phyloP scores from a whole-genome alignment of 2,113 vertebrate genomes.

The Sinocyclocheilus rhinocerous region DNA sequence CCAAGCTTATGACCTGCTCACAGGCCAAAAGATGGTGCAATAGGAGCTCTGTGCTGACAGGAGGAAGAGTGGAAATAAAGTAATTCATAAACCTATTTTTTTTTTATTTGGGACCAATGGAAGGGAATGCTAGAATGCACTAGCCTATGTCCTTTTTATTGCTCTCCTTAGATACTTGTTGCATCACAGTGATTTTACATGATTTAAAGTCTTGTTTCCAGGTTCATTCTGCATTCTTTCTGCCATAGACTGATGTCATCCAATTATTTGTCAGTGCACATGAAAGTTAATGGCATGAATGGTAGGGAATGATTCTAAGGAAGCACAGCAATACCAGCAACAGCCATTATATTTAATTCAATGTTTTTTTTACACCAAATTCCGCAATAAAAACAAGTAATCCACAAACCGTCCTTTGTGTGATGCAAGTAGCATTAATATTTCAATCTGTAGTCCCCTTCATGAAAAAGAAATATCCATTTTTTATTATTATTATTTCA shows the following conservation, averaged over 20 bases:
- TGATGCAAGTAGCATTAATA: background rate
- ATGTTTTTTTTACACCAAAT: background rate
- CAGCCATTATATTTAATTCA: slow-evolving; percentile 8
- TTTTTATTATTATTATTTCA: background rate
- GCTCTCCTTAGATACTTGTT: background rate
- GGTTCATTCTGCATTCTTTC: background rate
- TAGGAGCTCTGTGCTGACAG: slow-evolving; percentile 4
- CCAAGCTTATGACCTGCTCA: background rate
- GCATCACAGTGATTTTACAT: slow-evolving; percentile 4
- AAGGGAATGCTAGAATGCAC: background rate
- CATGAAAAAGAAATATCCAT: background rate
- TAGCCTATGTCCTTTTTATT: background rate
- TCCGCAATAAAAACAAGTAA: background rate
- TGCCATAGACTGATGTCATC: background rate
- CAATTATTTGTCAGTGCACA: background rate
- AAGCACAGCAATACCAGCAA: background rate
- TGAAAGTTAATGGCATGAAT: background rate
- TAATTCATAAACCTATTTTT: background rate
- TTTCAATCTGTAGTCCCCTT: background rate
- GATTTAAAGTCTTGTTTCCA: background rate
- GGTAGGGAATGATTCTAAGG: background rate
- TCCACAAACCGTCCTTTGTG: background rate
- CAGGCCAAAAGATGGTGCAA: slow-evolving; percentile 4
- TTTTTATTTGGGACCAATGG: background rate
- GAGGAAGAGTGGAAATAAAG: background rate